Percentiles rank a stretch among this genome's conserved stretches.
These are phyloP conservation scores for Escarpia spicata DNA, from an alignment of 2,888 invertebrate species.

Conservation along the genomic window DNA sequence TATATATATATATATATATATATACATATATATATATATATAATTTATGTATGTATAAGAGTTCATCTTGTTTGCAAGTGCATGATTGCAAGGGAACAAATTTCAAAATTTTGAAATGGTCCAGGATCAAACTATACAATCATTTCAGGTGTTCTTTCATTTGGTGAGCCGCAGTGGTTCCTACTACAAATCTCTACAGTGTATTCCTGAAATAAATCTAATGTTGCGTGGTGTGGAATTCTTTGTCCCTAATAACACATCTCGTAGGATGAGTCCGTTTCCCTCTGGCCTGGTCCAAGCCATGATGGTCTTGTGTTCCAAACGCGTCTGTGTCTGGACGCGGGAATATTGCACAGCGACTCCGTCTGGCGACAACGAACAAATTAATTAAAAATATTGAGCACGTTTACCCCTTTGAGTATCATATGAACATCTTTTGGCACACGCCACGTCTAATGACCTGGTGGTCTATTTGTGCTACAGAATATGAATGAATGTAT, in stretches of 20 bases:
- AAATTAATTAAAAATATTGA: neutral
- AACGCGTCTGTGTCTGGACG: neutral
- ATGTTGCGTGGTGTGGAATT: neutral
- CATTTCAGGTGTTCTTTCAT: too few relatives aligned
- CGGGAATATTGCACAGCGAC: neutral
- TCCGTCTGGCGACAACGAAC: neutral
- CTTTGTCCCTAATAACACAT: neutral
- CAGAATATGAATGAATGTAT: neutral
- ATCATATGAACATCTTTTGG: neutral
- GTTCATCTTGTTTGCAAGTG: too few relatives aligned
- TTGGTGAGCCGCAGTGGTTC: too few relatives aligned
- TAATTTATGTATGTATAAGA: too few relatives aligned
- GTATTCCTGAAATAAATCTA: too few relatives aligned
- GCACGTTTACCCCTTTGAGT: constrained; percentile 17
- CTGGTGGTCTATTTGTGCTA: neutral
- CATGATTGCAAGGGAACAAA: too few relatives aligned
- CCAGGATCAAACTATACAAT: too few relatives aligned
- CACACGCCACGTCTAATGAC: neutral
- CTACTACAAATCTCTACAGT: too few relatives aligned
- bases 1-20: constrained; percentile 29
- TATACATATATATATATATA: constrained; percentile 28
- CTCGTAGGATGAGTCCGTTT: neutral
- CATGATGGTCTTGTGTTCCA: neutral
- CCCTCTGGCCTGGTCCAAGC: neutral
- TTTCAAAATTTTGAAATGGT: too few relatives aligned